Evolutionary conservation across 2,888 invertebrate genomes (phyloP).

Genomic region (Junonia oenone): DNA sequence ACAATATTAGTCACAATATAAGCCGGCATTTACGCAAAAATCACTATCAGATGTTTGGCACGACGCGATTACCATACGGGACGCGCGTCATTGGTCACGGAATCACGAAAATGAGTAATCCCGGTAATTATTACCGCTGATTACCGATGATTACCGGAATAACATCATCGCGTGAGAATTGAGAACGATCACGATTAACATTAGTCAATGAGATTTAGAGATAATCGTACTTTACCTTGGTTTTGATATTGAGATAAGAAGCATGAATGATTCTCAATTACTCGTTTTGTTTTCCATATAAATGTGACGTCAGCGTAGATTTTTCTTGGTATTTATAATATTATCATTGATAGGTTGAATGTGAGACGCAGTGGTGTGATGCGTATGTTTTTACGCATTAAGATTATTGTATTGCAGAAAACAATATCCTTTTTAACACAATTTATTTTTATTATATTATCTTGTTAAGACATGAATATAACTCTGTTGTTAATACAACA

Average conservation of each 20-base stretch:
- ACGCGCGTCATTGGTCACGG: slow-evolving; percentile 49
- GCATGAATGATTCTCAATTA: slow-evolving; percentile 12
- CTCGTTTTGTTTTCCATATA: neutral
- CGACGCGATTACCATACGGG: slow-evolving; percentile 57
- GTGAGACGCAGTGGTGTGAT: neutral
- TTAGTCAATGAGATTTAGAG: slow-evolving; percentile 26
- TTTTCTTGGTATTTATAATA: neutral
- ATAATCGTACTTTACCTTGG: slow-evolving; percentile 16
- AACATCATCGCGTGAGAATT: slow-evolving; percentile 29
- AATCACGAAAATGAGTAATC: slow-evolving; percentile 58
- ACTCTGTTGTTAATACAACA: too few species aligned
- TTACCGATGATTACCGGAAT: slow-evolving; percentile 25
- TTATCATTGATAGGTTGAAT: neutral
- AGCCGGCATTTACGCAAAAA: slow-evolving; percentile 58
- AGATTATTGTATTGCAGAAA: neutral
- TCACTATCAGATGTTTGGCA: slow-evolving; percentile 52
- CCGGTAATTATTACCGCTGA: slow-evolving; percentile 26
- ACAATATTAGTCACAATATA: slow-evolving; percentile 62
- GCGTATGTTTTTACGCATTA: neutral
- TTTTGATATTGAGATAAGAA: slow-evolving; percentile 16
- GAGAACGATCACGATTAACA: slow-evolving; percentile 28
- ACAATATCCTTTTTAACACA: too few species aligned
- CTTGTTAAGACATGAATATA: too few species aligned
- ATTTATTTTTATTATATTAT: too few species aligned
- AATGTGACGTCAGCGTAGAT: neutral